Conservation (phyloP, 2,888 invertebrate species). For the Agriopis aurantiaria region DNA sequence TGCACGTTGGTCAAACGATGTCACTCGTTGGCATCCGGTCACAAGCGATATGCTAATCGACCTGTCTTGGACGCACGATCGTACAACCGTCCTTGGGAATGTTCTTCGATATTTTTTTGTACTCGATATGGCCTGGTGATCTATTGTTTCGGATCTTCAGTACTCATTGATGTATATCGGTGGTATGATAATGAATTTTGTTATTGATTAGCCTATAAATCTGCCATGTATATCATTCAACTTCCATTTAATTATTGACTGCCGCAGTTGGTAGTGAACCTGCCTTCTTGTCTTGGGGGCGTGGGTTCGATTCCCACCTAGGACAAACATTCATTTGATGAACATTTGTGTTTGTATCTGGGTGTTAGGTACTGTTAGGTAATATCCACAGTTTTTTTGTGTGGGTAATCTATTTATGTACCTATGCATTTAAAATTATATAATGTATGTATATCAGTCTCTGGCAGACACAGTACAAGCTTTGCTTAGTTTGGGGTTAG, state of each 20-base stretch:
- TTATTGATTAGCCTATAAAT: slow-evolving; percentile 27
- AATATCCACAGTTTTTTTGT: too few relatives aligned
- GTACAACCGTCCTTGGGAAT: slow-evolving; percentile 70
- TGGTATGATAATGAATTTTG: slow-evolving; percentile 18
- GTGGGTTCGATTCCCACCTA: too few relatives aligned
- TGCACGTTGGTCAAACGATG: slow-evolving; percentile 69
- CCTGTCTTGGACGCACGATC: slow-evolving; percentile 64
- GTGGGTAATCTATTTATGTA: too few relatives aligned
- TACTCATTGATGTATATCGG: slow-evolving; percentile 1
- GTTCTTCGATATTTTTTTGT: slow-evolving; percentile 53
- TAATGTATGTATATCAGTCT: too few relatives aligned
- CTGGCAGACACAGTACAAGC: too few relatives aligned
- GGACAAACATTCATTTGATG: too few relatives aligned
- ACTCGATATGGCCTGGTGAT: slow-evolving; percentile 43
- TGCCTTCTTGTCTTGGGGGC: too few relatives aligned
- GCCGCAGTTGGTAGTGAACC: too few relatives aligned
- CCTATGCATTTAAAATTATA: too few relatives aligned
- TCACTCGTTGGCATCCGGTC: slow-evolving; percentile 76
- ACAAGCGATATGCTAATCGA: slow-evolving; percentile 74
- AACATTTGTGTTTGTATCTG: too few relatives aligned
- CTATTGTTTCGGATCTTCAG: slow-evolving; percentile 38
- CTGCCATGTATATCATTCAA: slow-evolving; percentile 6
- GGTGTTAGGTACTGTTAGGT: too few relatives aligned
- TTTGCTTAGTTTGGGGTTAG: too few relatives aligned
- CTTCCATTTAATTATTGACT: slow-evolving; percentile 9